Base-by-base conservation (phyloP, 2,113 vertebrate species). In the Chamaea fasciata region DNA sequence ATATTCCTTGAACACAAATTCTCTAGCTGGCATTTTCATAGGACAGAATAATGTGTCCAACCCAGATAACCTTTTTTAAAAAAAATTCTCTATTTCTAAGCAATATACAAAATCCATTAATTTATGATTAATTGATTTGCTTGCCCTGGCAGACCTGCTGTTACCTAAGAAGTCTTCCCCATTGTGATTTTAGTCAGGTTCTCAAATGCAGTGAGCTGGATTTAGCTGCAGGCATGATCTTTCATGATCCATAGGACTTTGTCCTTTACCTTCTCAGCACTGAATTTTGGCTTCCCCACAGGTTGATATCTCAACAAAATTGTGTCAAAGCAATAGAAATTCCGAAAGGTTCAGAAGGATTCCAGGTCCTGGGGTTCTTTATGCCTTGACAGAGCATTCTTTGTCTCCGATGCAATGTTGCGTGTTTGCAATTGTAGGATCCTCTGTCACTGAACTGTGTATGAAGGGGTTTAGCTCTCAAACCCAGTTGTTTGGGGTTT, bases 391-490 rank as follows among this genome's bases (percentile, higher is more conserved):
- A 59, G 69, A 39, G 12, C 2, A 1, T 56, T 24, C 23, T 46
- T 86, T 67, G 27, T 70, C 50, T 49, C 44, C 0, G 0, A 2
- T 68, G 49, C 44, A 27, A 1, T 37, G 56, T 2, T 62, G 60
- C 2, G 0, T 62, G 39, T 76, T 56, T 76, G 49, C 52, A 69
- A 6, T 62, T 80, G 28, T 28, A 60, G 44, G 37, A 13, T 71
- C 8, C 22, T 78, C 52, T 90, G 59, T 64, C 30, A 33, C 0
- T 82, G 84, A 70, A n/a, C 0, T 3, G 7, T 44, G 33, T 60
- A 7, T 69, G n/a, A 94, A 89, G 27, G 35, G 13, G 10, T 81
- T 89, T 82, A 82, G 26, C 23, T 71, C 52, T 81, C 26, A 70
- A 87, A 83, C 15, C 3, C 50, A 16, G 21, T 23, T 80, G 9